Percentiles rank a stretch among this genome's conserved stretches.
These are phyloP conservation scores for Cosmorhoe ocellata DNA, from an alignment of 2,888 invertebrate genomes.

Conservation along the genomic window DNA sequence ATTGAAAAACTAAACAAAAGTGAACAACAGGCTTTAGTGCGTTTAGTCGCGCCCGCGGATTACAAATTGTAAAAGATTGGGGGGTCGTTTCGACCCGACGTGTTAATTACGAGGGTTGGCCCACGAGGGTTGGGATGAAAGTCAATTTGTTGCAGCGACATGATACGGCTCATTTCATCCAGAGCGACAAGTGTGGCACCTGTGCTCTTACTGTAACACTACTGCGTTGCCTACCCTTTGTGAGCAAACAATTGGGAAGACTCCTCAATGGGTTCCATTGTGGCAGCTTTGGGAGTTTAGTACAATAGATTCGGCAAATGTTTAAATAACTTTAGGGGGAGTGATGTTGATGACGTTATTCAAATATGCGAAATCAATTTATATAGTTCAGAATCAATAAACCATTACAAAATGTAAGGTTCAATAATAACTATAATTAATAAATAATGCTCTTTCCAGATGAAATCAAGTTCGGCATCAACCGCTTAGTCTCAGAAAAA, in stretches of 20 bases:
- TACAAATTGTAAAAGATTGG: slow-evolving; percentile 79
- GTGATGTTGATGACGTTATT: slow-evolving; percentile 26
- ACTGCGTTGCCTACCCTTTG: slow-evolving; percentile 54
- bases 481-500: slow-evolving; percentile 87
- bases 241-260: slow-evolving; percentile 49
- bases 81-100: slow-evolving; percentile 73
- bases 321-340: slow-evolving; percentile 22
- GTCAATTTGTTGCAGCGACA: slow-evolving; percentile 86
- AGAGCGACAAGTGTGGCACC: slow-evolving; percentile 79
- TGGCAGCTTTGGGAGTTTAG: slow-evolving; percentile 42
- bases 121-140: slow-evolving; percentile 76
- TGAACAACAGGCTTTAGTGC: slow-evolving; percentile 59
- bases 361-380: slow-evolving; percentile 17
- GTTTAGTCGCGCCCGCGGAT: slow-evolving; percentile 78
- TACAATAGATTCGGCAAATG: slow-evolving; percentile 31
- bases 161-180: slow-evolving; percentile 85
- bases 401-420: background rate
- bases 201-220: slow-evolving; percentile 54
- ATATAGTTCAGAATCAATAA: background rate
- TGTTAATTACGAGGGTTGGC: slow-evolving; percentile 82
- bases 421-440: no score
- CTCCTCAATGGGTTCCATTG: slow-evolving; percentile 36
- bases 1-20: slow-evolving; percentile 57
- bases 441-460: slow-evolving; percentile 77
- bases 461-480: slow-evolving; percentile 92